These are phyloP conservation scores for Apis cerana DNA, from an alignment of 1,140 invertebrate genomes.

Conservation along the genomic window DNA sequence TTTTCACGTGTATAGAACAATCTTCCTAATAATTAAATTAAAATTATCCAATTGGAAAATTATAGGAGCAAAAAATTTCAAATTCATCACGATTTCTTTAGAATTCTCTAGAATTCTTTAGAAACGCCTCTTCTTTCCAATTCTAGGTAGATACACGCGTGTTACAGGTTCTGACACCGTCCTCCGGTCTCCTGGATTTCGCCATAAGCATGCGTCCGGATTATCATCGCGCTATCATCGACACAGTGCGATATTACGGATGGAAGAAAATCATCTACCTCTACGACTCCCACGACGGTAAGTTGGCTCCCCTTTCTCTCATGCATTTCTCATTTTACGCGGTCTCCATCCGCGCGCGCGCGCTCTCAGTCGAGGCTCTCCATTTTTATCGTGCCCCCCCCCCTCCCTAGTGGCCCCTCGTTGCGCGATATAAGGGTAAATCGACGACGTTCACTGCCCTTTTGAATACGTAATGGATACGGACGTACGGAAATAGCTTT, in stretches of 20 bases:
- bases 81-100: no score
- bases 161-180: slow-evolving; percentile 88
- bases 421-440: slow-evolving; percentile 47
- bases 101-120: no score
- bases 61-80: no score
- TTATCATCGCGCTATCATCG: slow-evolving; percentile 96
- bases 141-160: no score
- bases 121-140: no score
- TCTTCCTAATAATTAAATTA: no score
- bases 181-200: slow-evolving; percentile 92
- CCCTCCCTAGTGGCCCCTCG: slow-evolving; percentile 43
- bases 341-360: neutral
- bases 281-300: slow-evolving; percentile 97
- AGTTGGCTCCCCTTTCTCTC: slow-evolving; percentile 79
- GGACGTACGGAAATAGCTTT: no score
- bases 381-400: slow-evolving; percentile 53
- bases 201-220: slow-evolving; percentile 97
- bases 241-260: slow-evolving; percentile 94
- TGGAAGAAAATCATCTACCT: slow-evolving; percentile 97
- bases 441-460: slow-evolving; percentile 26
- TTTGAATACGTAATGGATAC: no score
- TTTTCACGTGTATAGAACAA: no score
- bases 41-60: no score
- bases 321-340: slow-evolving; percentile 76
- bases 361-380: slow-evolving; percentile 23